Evolutionary conservation across 2,113 vertebrate genomes (phyloP).

Genomic region (Alexandromys fortis): DNA sequence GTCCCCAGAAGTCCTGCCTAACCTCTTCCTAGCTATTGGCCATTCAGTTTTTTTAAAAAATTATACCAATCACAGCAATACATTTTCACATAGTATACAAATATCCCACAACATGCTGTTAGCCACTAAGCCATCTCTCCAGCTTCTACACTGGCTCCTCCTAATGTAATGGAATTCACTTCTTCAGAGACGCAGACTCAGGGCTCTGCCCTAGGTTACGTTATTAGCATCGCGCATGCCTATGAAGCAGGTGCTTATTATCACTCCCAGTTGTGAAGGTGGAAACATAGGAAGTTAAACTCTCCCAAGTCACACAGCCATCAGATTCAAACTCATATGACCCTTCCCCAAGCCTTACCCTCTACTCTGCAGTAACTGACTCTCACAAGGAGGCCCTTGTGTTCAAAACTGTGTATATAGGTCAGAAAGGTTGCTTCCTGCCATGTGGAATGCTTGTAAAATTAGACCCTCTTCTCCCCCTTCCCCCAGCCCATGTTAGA

Average conservation of each 20-base stretch:
- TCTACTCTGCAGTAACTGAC: too few species aligned
- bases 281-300: neutral
- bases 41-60: too few species aligned
- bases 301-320: neutral
- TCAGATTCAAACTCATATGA: neutral
- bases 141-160: neutral
- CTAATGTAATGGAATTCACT: neutral
- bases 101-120: neutral
- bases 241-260: neutral
- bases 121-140: neutral
- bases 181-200: neutral
- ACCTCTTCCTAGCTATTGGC: too few species aligned
- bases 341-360: too few species aligned
- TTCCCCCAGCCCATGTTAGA: neutral
- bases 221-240: neutral
- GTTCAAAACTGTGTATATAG: neutral
- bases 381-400: neutral
- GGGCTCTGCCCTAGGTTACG: neutral
- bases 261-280: neutral
- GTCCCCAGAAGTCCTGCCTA: too few species aligned
- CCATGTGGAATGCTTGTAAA: neutral
- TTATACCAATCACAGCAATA: too few species aligned
- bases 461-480: too few species aligned
- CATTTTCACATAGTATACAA: too few species aligned
- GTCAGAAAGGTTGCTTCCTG: neutral